Evolutionary conservation across 2,888 invertebrate genomes (phyloP), one percentile per base, ranked within the genome.

Genomic region (Zaprionus bogoriensis): DNA sequence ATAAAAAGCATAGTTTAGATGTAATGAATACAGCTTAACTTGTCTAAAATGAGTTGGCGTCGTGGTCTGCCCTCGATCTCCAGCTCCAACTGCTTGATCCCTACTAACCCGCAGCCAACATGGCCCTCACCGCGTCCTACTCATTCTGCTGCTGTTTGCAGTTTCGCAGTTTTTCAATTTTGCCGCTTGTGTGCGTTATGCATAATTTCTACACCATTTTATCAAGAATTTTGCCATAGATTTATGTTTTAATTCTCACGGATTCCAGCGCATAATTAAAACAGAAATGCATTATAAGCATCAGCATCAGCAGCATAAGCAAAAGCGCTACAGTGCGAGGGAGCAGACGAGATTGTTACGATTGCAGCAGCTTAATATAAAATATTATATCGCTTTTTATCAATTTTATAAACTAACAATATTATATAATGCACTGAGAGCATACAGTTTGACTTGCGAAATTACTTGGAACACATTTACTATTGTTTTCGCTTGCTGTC

Each of bases 11-110:
- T 68, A 84, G 71, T 82, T 77, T 82, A 75, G 84, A 80, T 75
- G 69, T 74, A 77, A 79, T 77, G 73, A 77, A 73, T 67, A 70
- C 73, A 83, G 83, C 85, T 82, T 75, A 85, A 70, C 79, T 76
- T 77, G 77, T 77, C 83, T 80, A 67, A 78, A 80, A 80, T 80
- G 80, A 83, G 83, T 70, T 83, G 80, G 63, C 47, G 64, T 39
- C 19, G 32, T 59, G 57, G 54, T 47, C 12, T 20, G 20, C 17
- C 17, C 17, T 38, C 12, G 12, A 14, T 14, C 19, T 61, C 46
- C 59, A 39, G 30, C 39, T 19, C 38, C 61, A n/a, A n/a, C n/a
- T n/a, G n/a, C 59, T 51, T 57, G 58, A 48, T 48, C 51, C 60
- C 48, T 25, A 27, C 25, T n/a, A n/a, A 55, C 39, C 66, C 63